These are phyloP conservation scores for Eumaeus atala DNA, from an alignment of 1,140 invertebrate genomes.

Conservation along the genomic window DNA sequence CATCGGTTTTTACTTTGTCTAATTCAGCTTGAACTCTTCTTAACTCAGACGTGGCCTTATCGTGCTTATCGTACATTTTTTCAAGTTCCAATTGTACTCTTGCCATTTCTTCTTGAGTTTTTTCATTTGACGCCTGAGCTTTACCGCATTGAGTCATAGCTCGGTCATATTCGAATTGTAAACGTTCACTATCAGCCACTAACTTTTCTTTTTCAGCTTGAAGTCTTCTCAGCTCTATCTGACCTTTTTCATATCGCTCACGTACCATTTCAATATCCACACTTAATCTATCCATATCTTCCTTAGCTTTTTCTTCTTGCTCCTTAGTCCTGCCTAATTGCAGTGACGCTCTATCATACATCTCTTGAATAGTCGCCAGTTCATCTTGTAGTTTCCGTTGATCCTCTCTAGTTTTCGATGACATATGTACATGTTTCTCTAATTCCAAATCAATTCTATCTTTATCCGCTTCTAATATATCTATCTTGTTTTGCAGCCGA, in stretches of 20 bases:
- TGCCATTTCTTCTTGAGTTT: slow-evolving; percentile 90
- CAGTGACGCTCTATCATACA: slow-evolving; percentile 88
- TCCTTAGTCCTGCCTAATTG: slow-evolving; percentile 91
- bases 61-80: slow-evolving; percentile 92
- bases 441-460: slow-evolving; percentile 89
- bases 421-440: slow-evolving; percentile 86
- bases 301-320: slow-evolving; percentile 92
- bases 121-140: slow-evolving; percentile 87
- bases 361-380: slow-evolving; percentile 85
- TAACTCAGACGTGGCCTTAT: slow-evolving; percentile 87
- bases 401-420: slow-evolving; percentile 88
- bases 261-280: slow-evolving; percentile 89
- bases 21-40: slow-evolving; percentile 86
- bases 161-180: slow-evolving; percentile 89
- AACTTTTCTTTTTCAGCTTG: slow-evolving; percentile 91
- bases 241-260: slow-evolving; percentile 92
- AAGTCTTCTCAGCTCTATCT: slow-evolving; percentile 86
- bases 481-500: slow-evolving; percentile 89
- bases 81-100: slow-evolving; percentile 90
- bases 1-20: slow-evolving; percentile 81
- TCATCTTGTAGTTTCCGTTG: slow-evolving; percentile 90
- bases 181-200: slow-evolving; percentile 86
- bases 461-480: slow-evolving; percentile 89
- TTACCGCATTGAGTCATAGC: slow-evolving; percentile 88
- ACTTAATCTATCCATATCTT: slow-evolving; percentile 86